Conservation (phyloP, 2,113 vertebrate species). For the Pithys albifrons region DNA sequence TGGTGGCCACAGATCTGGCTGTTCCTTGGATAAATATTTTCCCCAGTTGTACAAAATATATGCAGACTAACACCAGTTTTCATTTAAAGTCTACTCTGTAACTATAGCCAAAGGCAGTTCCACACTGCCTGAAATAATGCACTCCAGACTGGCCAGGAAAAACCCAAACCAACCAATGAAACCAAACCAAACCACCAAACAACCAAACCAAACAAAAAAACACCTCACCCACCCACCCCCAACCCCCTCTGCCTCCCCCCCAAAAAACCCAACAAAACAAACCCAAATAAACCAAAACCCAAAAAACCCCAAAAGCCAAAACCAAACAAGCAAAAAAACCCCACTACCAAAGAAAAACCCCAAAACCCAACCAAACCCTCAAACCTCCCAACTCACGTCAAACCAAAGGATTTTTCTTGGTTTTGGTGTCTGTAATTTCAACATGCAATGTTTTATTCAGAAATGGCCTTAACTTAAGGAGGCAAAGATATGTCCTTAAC, state of each 20-base stretch:
- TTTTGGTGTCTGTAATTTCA: constrained; percentile 22
- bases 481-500: neutral
- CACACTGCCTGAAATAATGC: constrained; percentile 35
- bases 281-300: neutral
- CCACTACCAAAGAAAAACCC: no score
- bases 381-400: accelerated
- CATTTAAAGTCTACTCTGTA: constrained; percentile 28
- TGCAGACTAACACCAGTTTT: constrained; percentile 32
- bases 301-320: accelerated
- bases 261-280: accelerated
- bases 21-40: constrained; percentile 45
- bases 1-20: neutral
- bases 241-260: no score
- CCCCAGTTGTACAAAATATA: constrained; percentile 49
- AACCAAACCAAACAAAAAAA: neutral
- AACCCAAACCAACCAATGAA: neutral
- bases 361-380: neutral
- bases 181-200: neutral
- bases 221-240: no score
- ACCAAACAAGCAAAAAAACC: neutral
- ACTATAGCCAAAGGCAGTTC: constrained; percentile 35
- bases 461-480: neutral
- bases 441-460: constrained; percentile 29
- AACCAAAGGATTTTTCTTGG: neutral
- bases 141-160: constrained; percentile 21